These are phyloP conservation scores for Caretta caretta DNA, from an alignment of 2,113 vertebrate genomes.

Conservation along the genomic window DNA sequence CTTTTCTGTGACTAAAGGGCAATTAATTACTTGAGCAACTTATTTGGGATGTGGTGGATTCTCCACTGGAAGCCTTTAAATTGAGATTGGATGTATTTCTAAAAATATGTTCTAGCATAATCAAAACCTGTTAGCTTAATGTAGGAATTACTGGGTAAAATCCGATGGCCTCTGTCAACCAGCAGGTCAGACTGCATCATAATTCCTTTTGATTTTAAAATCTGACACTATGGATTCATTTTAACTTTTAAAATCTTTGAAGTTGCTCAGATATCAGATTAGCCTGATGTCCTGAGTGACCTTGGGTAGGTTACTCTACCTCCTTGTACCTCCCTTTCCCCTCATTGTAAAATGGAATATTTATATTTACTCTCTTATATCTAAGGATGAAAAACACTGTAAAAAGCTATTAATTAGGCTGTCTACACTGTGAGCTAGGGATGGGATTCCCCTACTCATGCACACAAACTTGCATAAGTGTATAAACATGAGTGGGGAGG, in stretches of 20 bases:
- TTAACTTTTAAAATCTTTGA: not conserved
- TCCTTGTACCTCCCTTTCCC: too few species aligned
- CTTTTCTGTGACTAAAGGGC: not conserved
- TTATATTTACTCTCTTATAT: too few species aligned
- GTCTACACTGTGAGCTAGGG: too few species aligned
- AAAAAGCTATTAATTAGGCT: too few species aligned
- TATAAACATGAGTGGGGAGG: not conserved
- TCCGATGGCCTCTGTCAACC: constrained; percentile 42
- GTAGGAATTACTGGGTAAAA: constrained; percentile 21
- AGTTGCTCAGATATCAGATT: constrained; percentile 40
- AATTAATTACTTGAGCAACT: not conserved
- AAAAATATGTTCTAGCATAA: not conserved
- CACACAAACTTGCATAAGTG: not conserved
- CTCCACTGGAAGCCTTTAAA: not conserved
- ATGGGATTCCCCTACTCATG: not conserved
- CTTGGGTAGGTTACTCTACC: too few species aligned
- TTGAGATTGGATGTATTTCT: not conserved
- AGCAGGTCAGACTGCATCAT: constrained; percentile 19
- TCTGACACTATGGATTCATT: not conserved
- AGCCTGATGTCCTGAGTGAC: not conserved
- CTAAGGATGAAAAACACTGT: too few species aligned
- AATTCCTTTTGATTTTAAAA: constrained; percentile 22
- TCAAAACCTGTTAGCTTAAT: not conserved
- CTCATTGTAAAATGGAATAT: too few species aligned
- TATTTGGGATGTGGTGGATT: not conserved